Base-by-base conservation (phyloP, 2,113 vertebrate genomes). In the Zosterops pallidus region DNA sequence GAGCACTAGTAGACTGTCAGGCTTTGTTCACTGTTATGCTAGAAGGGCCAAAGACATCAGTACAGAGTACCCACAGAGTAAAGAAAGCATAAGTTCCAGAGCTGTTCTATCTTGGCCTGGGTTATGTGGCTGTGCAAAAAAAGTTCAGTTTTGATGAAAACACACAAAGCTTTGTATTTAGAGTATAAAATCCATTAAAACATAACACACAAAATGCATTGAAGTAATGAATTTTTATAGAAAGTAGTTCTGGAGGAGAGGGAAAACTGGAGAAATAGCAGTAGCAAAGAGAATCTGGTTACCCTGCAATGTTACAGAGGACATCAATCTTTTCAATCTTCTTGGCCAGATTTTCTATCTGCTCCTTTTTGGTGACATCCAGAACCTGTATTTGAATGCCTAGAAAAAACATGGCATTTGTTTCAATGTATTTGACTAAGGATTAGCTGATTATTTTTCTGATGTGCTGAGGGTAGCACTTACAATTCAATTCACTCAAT, bases 301-400 rank as follows among this genome's bases (percentile, higher is more conserved):
- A 99, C 99, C 99, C 99, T 67, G 99, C 99, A 60, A 99, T 92
- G n/a, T 99, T 99, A 83, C 99, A 99, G 75, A 99, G 98, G 87
- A 99, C 98, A 3, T 99, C 99, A 15, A 99, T 95, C 83, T 82
- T 98, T 41, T 98, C 98, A 57, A 99, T 91, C n/a, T 99, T 98
- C 69, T 96, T 97, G 92, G 98, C 98, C 67, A 99, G 98, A 41
- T 98, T 98, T 93, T 99, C 99, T 46, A 99, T 98, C 95, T 99
- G 98, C 55, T 98, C 98, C 92, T 97, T 99, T 93, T 99, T 98
- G n/a, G 99, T 99, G 70, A 99, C 99, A 97, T 99, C 99, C 55
- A 99, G 97, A 42, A 99, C 97, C 65, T 91, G 98, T 76, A 98
- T 98, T 87, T 97, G 98, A 96, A 99, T 99, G 62, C 99, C 99